Evolutionary conservation across 2,113 vertebrate genomes (phyloP).

Genomic region (Trichechus manatus): DNA sequence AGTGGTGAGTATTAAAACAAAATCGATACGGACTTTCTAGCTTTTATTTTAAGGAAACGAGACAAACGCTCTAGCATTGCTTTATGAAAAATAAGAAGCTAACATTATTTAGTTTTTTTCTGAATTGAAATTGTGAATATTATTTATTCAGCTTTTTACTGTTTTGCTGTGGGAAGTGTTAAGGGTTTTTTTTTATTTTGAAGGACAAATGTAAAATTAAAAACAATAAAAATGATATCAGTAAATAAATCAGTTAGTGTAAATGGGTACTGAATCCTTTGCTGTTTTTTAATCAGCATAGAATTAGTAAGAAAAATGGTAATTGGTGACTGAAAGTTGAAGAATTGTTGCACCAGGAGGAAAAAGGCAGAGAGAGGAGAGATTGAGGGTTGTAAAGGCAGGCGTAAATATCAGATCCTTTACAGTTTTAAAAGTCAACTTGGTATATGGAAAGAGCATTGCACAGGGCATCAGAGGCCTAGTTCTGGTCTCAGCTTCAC

Average conservation of each 20-base stretch:
- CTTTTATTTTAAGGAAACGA: background rate
- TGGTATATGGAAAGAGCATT: background rate
- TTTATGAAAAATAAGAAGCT: conserved; percentile 12
- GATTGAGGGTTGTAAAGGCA: background rate
- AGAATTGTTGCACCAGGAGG: background rate
- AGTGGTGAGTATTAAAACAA: conserved; percentile 90
- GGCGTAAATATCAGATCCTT: background rate
- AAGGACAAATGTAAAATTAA: conserved; percentile 52
- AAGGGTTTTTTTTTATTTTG: conserved; percentile 50
- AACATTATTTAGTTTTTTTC: conserved; percentile 2
- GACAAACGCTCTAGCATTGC: background rate
- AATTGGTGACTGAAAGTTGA: background rate
- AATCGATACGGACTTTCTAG: background rate
- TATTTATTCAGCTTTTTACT: conserved; percentile 53
- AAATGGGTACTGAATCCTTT: background rate
- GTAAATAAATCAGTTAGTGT: background rate
- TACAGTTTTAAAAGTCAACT: background rate
- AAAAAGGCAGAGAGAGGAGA: background rate
- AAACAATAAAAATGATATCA: background rate
- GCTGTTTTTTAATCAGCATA: background rate
- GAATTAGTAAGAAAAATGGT: conserved; percentile 39
- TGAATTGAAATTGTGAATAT: conserved; percentile 33
- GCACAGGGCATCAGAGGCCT: background rate
- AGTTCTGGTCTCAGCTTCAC: background rate
- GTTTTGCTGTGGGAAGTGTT: background rate